Conservation (phyloP, 2,797 vertebrate genomes). For the Pristis pectinata region DNA sequence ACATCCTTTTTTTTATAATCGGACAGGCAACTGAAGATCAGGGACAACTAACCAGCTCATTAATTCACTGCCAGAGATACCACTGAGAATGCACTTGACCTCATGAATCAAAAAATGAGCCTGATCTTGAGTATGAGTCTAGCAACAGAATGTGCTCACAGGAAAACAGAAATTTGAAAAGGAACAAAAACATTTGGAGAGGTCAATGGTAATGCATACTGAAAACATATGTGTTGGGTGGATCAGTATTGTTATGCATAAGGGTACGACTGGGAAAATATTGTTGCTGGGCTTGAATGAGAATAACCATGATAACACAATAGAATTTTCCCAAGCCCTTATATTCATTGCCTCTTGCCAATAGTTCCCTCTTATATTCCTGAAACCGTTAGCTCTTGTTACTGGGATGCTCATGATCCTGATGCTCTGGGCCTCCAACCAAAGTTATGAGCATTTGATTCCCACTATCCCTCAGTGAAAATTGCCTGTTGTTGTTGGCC, state of each 20-base stretch:
- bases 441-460: neutral
- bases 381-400: neutral
- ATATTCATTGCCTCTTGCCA: neutral
- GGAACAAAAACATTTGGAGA: neutral
- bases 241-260: too few relatives aligned
- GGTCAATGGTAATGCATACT: neutral
- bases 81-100: conserved; percentile 3
- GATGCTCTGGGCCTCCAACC: neutral
- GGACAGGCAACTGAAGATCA: neutral
- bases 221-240: neutral
- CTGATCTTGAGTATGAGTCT: neutral
- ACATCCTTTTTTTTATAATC: neutral
- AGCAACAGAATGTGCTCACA: neutral
- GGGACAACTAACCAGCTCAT: neutral
- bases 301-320: neutral
- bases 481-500: neutral
- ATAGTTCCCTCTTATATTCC: neutral
- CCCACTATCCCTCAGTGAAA: neutral
- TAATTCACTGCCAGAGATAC: conserved; percentile 14
- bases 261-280: neutral
- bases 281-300: too few relatives aligned
- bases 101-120: conserved; percentile 9
- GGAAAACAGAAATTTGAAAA: neutral
- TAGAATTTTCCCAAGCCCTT: neutral
- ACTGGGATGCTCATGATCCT: too few relatives aligned